These are phyloP conservation scores for Sceloporus tristichus DNA, from an alignment of 2,113 vertebrate species.

Conservation along the genomic window DNA sequence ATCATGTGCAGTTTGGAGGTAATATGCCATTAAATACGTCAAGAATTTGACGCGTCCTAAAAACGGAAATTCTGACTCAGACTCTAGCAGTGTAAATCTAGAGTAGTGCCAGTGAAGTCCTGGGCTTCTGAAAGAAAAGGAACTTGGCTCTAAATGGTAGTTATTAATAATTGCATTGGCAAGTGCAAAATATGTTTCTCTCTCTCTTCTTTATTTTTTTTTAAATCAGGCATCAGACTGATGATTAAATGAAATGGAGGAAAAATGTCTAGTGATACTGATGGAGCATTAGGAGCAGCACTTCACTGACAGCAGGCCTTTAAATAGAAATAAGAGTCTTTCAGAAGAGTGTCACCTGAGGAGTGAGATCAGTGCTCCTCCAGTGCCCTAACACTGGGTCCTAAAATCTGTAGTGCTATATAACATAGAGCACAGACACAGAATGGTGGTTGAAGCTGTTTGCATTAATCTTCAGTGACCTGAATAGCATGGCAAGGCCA, in stretches of 20 bases:
- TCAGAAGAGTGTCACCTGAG: not conserved
- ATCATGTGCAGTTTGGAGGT: slow-evolving; percentile 25
- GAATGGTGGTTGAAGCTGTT: not conserved
- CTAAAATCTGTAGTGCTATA: not conserved
- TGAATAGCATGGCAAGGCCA: not conserved
- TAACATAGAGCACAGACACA: not conserved
- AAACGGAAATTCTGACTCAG: slow-evolving; percentile 31
- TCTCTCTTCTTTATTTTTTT: not conserved
- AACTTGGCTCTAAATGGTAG: not conserved
- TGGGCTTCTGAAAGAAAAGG: not conserved
- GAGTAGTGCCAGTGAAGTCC: slow-evolving; percentile 40
- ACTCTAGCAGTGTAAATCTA: slow-evolving; percentile 37
- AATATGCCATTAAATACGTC: slow-evolving; percentile 26
- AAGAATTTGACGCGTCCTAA: slow-evolving; percentile 11
- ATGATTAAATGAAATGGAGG: not conserved
- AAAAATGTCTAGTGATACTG: not conserved
- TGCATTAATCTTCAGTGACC: not conserved
- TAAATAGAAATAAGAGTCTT: not conserved
- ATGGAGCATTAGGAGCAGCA: not conserved
- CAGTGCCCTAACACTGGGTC: not conserved
- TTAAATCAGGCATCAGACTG: not conserved
- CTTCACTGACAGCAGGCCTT: not conserved
- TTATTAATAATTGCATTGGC: not conserved
- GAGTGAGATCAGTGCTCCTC: not conserved
- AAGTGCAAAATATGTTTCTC: no score